These are phyloP conservation scores for Holothuria glaberrima DNA, from an alignment of 35 echinoderm and acorn worm genomes.

Conservation along the genomic window DNA sequence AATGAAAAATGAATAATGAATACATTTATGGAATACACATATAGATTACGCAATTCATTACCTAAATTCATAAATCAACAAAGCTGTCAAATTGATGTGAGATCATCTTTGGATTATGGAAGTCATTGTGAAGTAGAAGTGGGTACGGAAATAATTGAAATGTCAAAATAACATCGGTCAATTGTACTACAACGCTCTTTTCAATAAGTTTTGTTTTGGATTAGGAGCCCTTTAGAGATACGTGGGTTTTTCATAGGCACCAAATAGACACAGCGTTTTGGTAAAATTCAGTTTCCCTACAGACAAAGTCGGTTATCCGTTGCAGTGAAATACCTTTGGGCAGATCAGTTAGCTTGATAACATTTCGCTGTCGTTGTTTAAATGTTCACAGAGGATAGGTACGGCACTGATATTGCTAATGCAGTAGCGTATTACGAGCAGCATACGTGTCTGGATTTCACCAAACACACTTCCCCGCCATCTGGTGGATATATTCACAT, in stretches of 20 bases:
- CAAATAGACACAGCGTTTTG: not conserved
- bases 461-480: not conserved
- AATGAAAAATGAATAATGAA: no score
- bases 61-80: no score
- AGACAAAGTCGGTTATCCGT: not conserved
- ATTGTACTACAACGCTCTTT: no score
- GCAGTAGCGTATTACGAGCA: constrained; percentile 6
- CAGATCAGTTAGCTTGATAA: not conserved
- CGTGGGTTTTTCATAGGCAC: not conserved
- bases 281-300: not conserved
- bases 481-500: constrained; percentile 41
- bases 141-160: no score
- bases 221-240: no score
- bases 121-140: no score
- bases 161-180: no score
- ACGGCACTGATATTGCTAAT: not conserved
- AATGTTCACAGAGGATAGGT: not conserved
- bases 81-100: no score
- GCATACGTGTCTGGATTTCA: constrained; percentile 15
- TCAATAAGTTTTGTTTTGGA: no score
- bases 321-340: not conserved
- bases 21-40: no score
- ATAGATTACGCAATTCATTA: no score
- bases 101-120: no score
- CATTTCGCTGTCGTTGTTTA: not conserved